phyloP scores from a whole-genome alignment of 2,113 vertebrate genomes.

The Agelaius phoeniceus region DNA sequence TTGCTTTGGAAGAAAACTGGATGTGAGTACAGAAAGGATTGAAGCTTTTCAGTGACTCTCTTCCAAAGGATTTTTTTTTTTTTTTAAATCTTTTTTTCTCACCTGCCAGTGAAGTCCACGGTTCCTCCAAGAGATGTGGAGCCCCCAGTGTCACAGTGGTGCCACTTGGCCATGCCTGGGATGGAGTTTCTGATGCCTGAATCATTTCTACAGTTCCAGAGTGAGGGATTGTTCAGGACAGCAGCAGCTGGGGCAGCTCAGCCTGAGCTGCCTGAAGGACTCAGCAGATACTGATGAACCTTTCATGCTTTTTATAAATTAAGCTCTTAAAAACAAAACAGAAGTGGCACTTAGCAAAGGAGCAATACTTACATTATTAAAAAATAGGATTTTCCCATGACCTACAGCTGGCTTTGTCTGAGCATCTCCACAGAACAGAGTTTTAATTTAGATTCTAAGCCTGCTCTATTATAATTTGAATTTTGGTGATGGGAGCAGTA shows the following conservation, averaged over 20 bases:
- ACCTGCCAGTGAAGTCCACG: not conserved
- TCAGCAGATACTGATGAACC: not conserved
- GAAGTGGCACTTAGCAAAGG: not conserved
- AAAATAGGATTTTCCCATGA: not conserved
- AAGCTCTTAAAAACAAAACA: not conserved
- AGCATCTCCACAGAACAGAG: not conserved
- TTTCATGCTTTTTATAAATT: not conserved
- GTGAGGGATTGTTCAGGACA: not conserved
- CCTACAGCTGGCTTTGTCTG: not conserved
- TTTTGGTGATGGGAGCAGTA: not conserved
- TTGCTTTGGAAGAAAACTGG: conserved; percentile 1
- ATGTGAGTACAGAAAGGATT: not conserved
- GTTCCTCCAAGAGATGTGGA: not conserved
- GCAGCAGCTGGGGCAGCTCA: not conserved
- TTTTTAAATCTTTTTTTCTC: not conserved
- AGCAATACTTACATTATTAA: not conserved
- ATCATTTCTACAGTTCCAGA: not conserved
- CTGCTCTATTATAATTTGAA: not conserved
- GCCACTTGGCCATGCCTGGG: not conserved
- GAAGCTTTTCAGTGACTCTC: not conserved
- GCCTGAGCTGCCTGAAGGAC: not conserved
- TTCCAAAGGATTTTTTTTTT: not conserved
- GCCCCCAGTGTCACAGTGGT: not conserved
- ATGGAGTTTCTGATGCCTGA: not conserved
- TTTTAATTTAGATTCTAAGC: not conserved